Conservation (phyloP, 2,888 invertebrate species). For the Netelia virgata region DNA sequence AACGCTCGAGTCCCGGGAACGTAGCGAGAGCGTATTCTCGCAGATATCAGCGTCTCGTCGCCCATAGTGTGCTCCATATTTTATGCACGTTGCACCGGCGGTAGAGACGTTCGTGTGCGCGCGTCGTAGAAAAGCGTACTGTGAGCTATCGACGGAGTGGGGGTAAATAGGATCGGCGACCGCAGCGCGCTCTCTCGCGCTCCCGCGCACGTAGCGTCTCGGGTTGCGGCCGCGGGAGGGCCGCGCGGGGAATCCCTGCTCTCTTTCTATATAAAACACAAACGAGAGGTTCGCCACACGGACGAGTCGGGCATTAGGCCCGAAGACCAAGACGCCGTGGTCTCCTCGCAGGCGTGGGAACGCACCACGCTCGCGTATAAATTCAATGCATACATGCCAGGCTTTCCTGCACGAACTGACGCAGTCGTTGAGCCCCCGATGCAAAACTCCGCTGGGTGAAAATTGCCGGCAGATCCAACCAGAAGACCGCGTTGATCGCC, state of each 20-base stretch:
- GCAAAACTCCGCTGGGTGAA: too few relatives aligned
- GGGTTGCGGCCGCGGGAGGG: constrained; percentile 26
- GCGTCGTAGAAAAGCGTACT: constrained; percentile 40
- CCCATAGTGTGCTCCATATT: constrained; percentile 71
- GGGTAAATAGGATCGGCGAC: constrained; percentile 59
- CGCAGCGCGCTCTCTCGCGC: constrained; percentile 20
- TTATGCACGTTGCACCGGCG: constrained; percentile 68
- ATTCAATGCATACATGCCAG: constrained; percentile 74
- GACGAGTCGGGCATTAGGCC: constrained; percentile 66
- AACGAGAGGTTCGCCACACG: constrained; percentile 19
- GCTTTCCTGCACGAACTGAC: constrained; percentile 22
- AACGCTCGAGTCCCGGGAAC: constrained; percentile 1
- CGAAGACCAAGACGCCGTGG: constrained; percentile 69
- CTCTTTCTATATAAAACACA: background rate
- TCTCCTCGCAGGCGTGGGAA: constrained; percentile 81
- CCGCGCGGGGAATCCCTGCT: constrained; percentile 15
- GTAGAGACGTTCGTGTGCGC: constrained; percentile 14
- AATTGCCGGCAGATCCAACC: background rate
- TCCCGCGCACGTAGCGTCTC: constrained; percentile 11
- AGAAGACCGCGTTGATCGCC: background rate
- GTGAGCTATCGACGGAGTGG: constrained; percentile 12
- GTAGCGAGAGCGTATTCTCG: constrained; percentile 29
- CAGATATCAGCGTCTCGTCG: constrained; percentile 30
- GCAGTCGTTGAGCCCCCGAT: constrained; percentile 43
- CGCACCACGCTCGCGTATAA: constrained; percentile 82